phyloP scores from a whole-genome alignment of 2,888 invertebrate genomes.

The Patella ulyssiponensis region DNA sequence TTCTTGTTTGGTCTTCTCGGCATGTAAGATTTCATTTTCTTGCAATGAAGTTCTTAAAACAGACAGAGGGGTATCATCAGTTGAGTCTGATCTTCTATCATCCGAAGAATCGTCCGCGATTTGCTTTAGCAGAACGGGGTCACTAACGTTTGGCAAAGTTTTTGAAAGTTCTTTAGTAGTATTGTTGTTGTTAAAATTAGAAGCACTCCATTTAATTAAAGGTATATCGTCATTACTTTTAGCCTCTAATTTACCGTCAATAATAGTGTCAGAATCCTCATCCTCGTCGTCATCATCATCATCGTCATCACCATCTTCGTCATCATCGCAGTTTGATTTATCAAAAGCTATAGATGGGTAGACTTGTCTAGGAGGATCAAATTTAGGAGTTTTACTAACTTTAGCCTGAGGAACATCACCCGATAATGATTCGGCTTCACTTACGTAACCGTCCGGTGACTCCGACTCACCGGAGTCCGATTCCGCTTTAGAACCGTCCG shows the following conservation, averaged over 20 bases:
- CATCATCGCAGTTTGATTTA: background rate
- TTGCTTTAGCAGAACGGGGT: no score
- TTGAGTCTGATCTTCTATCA: background rate
- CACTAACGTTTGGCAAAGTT: no score
- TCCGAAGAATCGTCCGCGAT: background rate
- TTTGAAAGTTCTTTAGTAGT: no score
- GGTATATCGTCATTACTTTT: no score
- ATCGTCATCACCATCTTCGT: background rate
- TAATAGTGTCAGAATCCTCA: no score
- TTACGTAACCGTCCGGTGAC: background rate
- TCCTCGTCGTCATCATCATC: background rate
- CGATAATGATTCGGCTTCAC: background rate
- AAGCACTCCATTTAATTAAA: no score
- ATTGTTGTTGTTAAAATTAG: no score
- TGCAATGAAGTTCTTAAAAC: background rate
- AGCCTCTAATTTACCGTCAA: no score
- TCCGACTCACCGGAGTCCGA: background rate
- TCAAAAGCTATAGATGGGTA: background rate
- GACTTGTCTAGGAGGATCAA: background rate
- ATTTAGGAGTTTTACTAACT: background rate
- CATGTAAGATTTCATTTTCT: background rate
- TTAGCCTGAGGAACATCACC: background rate
- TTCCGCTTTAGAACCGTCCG: background rate
- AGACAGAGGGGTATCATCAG: background rate
- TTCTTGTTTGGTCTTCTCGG: background rate